Evolutionary conservation across 1,140 invertebrate species (phyloP).

Genomic region (Bombus waltoni): DNA sequence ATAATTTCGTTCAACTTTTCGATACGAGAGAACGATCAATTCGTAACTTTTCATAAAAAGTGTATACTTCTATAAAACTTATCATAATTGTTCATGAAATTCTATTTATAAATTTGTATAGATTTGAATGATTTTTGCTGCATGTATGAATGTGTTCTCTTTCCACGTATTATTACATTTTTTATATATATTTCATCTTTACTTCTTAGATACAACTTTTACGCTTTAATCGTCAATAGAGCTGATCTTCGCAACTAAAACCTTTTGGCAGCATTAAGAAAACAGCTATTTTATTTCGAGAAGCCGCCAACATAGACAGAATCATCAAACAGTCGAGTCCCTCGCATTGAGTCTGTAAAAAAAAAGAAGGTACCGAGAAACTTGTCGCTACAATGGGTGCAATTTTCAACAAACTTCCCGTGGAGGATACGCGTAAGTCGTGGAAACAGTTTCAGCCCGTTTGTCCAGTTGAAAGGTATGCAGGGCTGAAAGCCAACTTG

Average conservation of each 20-base stretch:
- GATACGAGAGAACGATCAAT: background rate
- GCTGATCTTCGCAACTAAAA: background rate
- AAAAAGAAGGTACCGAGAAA: background rate
- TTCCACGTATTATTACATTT: background rate
- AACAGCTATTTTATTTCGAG: conserved; percentile 19
- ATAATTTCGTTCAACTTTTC: background rate
- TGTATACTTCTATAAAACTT: no score
- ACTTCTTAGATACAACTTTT: no score
- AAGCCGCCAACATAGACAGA: background rate
- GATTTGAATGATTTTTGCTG: background rate
- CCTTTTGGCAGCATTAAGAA: background rate
- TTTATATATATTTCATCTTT: background rate
- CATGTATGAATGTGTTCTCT: no score
- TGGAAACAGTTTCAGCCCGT: conserved; percentile 38
- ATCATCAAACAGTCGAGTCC: background rate
- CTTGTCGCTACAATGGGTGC: conserved; percentile 19
- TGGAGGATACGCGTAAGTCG: conserved; percentile 38
- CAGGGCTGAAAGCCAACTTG: conserved; percentile 51
- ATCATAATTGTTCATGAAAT: background rate
- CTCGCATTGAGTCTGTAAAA: background rate
- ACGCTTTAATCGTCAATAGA: no score
- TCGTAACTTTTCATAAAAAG: background rate
- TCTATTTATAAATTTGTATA: background rate
- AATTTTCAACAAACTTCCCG: conserved; percentile 31
- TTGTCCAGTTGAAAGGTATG: conserved; percentile 45